phyloP scores from a whole-genome alignment of 2,888 invertebrate genomes.

The Caenorhabditis sulstoni region DNA sequence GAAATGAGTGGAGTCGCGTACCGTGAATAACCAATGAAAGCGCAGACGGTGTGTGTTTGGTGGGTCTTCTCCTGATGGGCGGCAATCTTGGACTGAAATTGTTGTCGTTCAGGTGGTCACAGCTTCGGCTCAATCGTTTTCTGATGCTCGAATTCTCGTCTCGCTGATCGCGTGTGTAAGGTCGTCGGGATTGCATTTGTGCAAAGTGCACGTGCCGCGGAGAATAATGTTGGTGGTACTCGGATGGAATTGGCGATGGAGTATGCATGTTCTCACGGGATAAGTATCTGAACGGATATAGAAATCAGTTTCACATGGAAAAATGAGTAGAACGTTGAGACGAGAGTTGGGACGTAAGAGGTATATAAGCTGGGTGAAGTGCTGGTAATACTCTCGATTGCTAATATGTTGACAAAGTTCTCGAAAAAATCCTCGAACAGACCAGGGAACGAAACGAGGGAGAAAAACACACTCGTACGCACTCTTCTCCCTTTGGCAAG shows the following conservation, averaged over 20 bases:
- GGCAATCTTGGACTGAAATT: constrained; percentile 65
- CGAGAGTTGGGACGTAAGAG: background rate
- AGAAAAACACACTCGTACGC: background rate
- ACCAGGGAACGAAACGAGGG: constrained; percentile 33
- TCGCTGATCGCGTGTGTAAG: constrained; percentile 47
- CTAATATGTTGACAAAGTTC: constrained; percentile 57
- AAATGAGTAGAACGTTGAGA: background rate
- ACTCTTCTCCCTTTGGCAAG: background rate
- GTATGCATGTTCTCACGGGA: constrained; percentile 58
- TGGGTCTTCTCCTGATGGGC: constrained; percentile 66
- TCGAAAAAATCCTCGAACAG: constrained; percentile 55
- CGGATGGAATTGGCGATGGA: constrained; percentile 47
- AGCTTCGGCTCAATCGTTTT: constrained; percentile 64
- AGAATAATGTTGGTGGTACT: constrained; percentile 41
- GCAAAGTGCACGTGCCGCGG: constrained; percentile 60
- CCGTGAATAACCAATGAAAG: constrained; percentile 48
- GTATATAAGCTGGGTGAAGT: constrained; percentile 31
- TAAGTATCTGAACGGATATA: constrained; percentile 39
- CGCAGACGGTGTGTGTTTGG: constrained; percentile 52
- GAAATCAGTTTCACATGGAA: too few species aligned
- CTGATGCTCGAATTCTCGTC: constrained; percentile 50
- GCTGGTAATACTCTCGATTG: constrained; percentile 49
- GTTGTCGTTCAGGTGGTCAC: constrained; percentile 64
- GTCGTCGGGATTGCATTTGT: constrained; percentile 36
- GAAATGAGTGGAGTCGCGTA: too few species aligned